Base-by-base conservation (phyloP, 2,113 vertebrate species). In the Psittacus erithacus region DNA sequence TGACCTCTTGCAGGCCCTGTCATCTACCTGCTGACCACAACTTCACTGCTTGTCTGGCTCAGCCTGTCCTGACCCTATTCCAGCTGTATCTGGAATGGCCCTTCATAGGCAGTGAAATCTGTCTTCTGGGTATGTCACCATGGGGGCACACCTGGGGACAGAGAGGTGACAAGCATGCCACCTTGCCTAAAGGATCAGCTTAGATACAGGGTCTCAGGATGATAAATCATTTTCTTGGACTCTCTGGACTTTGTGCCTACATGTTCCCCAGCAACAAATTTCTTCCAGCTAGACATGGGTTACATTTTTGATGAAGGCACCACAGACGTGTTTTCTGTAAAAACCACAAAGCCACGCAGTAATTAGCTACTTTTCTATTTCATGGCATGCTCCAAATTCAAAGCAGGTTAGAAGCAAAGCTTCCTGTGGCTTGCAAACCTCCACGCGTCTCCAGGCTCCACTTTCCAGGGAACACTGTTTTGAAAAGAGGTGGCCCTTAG, bases 401-500 rank as follows among this genome's bases (percentile, higher is more conserved):
- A 46, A 75, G 55, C 10, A 55, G 81, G 55, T 46, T 17, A 81
- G 33, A 39, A 67, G 83, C 27, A 64, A 60, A 38, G 8, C 41
- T 63, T n/a, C 59, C 47, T 43, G 83, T 0, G 1, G 64, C 24
- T 84, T 67, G 46, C 59, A 67, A 78, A 86, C 64, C 41, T 57
- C 35, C 67, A 2, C 1, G 0, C 46, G 29, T 41, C 50, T 31
- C 38, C 0, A 1, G n/a, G 76, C 38, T 82, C 14, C 10, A 1
- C 79, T 78, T 83, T 27, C 63, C 75, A 76, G 88, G 67, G 49
- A 86, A 73, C 7, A 5, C 17, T 23, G 11, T 33, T 44, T 49
- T 52, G 52, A 88, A 75, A 60, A 0, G n/a, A 79, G 62, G 65
- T n/a, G 47, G 49, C 59, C 62, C 71, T 79, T 44, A 46, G 55